Conservation (phyloP, 2,113 vertebrate genomes). For the Tylochromis polylepis region DNA sequence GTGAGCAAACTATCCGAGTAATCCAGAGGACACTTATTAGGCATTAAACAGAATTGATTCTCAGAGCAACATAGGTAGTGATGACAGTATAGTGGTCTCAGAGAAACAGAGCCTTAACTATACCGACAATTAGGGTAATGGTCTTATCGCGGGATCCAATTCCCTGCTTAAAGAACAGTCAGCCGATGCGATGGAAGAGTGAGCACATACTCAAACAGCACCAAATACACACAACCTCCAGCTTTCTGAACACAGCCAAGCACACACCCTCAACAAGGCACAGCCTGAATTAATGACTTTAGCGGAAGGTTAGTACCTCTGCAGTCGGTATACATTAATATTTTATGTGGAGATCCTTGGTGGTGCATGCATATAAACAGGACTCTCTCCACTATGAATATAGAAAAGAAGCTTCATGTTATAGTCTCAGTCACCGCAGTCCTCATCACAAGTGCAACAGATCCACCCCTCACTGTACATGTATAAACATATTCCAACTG, state of each 20-base stretch:
- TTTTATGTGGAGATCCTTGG: constrained; percentile 54
- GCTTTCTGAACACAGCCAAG: background rate
- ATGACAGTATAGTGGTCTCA: background rate
- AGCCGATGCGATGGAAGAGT: background rate
- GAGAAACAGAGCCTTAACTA: background rate
- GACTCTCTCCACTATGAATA: constrained; percentile 1
- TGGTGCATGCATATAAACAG: constrained; percentile 22
- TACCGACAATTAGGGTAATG: constrained; percentile 15
- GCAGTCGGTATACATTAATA: constrained; percentile 51
- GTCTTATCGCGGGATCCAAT: constrained; percentile 7
- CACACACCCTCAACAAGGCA: background rate
- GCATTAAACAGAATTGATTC: background rate
- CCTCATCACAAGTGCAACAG: background rate
- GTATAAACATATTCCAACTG: background rate
- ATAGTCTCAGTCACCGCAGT: background rate
- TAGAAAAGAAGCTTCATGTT: constrained; percentile 5
- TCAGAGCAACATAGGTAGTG: background rate
- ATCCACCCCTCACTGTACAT: background rate
- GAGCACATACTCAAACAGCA: background rate
- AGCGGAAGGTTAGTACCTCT: constrained; percentile 39
- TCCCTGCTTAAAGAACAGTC: background rate
- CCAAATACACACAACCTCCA: background rate
- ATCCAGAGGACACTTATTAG: background rate
- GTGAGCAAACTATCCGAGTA: background rate
- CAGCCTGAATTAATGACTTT: constrained; percentile 46